Conservation (phyloP, 2,888 invertebrate genomes). For the Volucella inanis region DNA sequence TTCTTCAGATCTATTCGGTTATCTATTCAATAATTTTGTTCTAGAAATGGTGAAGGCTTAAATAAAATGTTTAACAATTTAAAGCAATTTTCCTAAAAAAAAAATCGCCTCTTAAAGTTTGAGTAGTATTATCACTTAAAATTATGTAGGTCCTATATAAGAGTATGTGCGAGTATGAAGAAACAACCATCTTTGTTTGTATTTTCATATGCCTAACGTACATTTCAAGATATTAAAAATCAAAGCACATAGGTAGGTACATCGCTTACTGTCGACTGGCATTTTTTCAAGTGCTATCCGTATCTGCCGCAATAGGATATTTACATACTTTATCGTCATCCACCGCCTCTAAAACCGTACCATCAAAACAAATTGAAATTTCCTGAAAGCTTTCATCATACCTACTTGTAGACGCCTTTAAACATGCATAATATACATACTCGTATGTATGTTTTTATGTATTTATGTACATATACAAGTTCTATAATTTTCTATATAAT, state of each 20-base stretch:
- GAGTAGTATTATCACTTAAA: conserved; percentile 19
- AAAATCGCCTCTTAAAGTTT: neutral
- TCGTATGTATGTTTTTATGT: neutral
- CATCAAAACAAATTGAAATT: conserved; percentile 5
- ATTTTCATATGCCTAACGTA: conserved; percentile 20
- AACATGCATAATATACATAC: too few species aligned
- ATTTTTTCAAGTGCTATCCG: conserved; percentile 4
- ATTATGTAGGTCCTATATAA: conserved; percentile 4
- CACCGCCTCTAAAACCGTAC: neutral
- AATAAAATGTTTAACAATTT: too few species aligned
- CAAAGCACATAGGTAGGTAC: conserved; percentile 26
- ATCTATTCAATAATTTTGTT: too few species aligned
- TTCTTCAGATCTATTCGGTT: too few species aligned
- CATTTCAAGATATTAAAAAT: conserved; percentile 43
- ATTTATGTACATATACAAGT: neutral
- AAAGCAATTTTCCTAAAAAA: too few species aligned
- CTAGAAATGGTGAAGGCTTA: too few species aligned
- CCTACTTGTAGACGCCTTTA: neutral
- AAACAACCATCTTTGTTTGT: neutral
- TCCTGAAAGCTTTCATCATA: conserved; percentile 32
- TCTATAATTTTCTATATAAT: conserved; percentile 20
- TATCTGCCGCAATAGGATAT: conserved; percentile 23
- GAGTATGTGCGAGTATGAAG: neutral
- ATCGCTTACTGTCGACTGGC: conserved; percentile 46
- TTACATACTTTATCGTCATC: neutral